phyloP scores from a whole-genome alignment of 2,797 vertebrate species.

The Urocyon cinereoargenteus region DNA sequence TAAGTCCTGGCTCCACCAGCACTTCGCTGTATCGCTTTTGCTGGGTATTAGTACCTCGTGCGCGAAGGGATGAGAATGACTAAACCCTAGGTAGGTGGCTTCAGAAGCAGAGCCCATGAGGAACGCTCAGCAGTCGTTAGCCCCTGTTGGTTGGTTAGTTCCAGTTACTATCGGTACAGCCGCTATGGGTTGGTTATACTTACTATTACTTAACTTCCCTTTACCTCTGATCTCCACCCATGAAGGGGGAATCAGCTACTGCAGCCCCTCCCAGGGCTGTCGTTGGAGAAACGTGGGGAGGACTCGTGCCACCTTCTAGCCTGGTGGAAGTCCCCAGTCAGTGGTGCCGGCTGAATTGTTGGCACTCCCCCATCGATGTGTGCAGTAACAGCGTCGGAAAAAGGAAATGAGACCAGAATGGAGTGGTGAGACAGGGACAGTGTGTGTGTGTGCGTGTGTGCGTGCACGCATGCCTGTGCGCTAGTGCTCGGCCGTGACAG shows the following conservation, averaged over 20 bases:
- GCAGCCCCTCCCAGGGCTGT: rapidly evolving
- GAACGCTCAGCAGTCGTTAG: not conserved
- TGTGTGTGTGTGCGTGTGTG: too few relatives aligned
- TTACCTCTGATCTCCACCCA: not conserved
- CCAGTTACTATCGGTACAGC: not conserved
- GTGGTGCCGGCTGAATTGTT: not conserved
- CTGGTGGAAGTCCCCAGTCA: not conserved
- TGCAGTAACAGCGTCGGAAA: not conserved
- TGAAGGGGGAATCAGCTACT: rapidly evolving
- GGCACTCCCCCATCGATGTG: rapidly evolving
- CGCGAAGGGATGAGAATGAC: rapidly evolving
- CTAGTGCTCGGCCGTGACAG: not conserved
- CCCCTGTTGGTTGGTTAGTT: not conserved
- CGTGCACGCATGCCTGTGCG: too few relatives aligned
- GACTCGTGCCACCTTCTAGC: too few relatives aligned
- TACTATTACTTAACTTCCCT: not conserved
- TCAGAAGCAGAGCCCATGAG: not conserved
- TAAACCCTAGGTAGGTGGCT: not conserved
- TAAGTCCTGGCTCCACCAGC: rapidly evolving
- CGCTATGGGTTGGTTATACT: not conserved
- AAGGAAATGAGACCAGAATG: not conserved
- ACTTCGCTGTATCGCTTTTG: too few relatives aligned
- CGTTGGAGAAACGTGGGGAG: not conserved
- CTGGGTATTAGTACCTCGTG: not conserved
- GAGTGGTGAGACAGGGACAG: not conserved